phyloP scores from a whole-genome alignment of 2,797 vertebrate genomes.

The Phylloscopus collybita region DNA sequence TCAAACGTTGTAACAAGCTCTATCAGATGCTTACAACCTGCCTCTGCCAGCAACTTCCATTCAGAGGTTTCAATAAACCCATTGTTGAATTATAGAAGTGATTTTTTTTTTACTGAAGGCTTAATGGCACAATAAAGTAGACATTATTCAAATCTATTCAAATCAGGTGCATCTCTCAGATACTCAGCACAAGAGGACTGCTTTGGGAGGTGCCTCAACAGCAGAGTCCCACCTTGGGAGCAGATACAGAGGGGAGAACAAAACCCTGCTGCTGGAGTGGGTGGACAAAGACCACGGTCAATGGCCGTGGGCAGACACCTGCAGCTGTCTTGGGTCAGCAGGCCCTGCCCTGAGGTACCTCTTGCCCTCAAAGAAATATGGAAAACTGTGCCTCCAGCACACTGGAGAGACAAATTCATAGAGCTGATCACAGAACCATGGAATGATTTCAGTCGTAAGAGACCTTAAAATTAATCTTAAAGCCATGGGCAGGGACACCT shows the following conservation, averaged over 20 bases:
- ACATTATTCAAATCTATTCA: constrained; percentile 51
- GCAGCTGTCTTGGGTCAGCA: background rate
- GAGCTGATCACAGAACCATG: background rate
- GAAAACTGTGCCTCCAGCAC: background rate
- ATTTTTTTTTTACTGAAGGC: constrained; percentile 35
- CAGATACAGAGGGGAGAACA: background rate
- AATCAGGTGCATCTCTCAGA: background rate
- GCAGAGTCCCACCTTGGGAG: background rate
- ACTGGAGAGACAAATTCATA: background rate
- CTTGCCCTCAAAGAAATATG: background rate
- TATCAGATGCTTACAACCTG: background rate
- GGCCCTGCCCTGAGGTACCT: background rate
- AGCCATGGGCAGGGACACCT: rapidly evolving
- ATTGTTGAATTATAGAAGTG: background rate
- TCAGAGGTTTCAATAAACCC: background rate
- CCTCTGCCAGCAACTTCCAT: background rate
- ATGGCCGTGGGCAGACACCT: background rate
- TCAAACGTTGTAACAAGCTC: background rate
- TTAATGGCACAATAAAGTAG: constrained; percentile 39
- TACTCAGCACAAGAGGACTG: background rate
- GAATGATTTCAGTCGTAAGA: background rate
- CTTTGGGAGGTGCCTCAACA: background rate
- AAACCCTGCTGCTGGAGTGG: background rate
- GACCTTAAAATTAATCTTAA: background rate
- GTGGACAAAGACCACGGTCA: background rate